phyloP scores from a whole-genome alignment of 2,113 vertebrate species.

The Perca fluviatilis region DNA sequence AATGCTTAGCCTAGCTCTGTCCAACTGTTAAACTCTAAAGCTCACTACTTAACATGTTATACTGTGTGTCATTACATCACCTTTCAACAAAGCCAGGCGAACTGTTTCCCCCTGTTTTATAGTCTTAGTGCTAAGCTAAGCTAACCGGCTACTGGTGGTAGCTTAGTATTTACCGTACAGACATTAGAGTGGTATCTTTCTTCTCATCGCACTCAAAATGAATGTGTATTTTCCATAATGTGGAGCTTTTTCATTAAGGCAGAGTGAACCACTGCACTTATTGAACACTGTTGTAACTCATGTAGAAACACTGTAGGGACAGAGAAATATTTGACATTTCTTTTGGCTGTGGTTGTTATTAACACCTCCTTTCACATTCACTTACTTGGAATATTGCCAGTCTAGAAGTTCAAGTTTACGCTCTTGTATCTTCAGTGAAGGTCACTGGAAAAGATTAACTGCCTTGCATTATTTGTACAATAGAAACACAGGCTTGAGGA shows the following conservation, averaged over 20 bases:
- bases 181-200: no score
- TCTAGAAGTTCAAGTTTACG: slow-evolving; percentile 12
- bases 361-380: not conserved
- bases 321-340: not conserved
- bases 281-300: not conserved
- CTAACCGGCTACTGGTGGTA: not conserved
- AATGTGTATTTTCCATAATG: not conserved
- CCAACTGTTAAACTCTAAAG: not conserved
- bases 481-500: not conserved
- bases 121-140: not conserved
- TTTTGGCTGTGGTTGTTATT: not conserved
- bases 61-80: not conserved
- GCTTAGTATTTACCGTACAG: not conserved
- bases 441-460: not conserved
- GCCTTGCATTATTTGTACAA: not conserved
- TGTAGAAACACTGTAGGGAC: not conserved
- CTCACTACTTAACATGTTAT: not conserved
- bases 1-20: not conserved
- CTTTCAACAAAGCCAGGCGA: not conserved
- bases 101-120: not conserved
- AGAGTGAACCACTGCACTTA: not conserved
- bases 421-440: not conserved
- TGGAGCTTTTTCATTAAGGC: not conserved
- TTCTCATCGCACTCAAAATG: no score
- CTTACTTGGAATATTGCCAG: slow-evolving; percentile 14